Base-by-base conservation (phyloP, 2,797 vertebrate genomes). In the Sebastes variabilis region DNA sequence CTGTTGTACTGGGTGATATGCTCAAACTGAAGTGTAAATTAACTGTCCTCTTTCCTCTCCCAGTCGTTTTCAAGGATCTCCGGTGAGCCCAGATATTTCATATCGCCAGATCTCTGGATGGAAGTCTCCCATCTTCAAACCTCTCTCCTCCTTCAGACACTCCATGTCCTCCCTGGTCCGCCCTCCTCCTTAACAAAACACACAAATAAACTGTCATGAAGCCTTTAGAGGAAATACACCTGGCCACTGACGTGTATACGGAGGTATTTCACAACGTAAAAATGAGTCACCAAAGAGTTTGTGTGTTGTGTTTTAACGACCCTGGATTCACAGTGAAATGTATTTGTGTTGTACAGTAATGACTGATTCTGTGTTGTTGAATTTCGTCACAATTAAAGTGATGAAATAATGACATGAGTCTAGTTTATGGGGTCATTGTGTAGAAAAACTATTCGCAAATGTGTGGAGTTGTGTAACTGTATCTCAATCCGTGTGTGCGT, bases 111-210 rank as follows among this genome's bases (percentile, higher is more conserved):
- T 46, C 1, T 85, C 86, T 2, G 83, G 46, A 1, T 95, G 94
- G 93, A 87, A 81, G 56, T 89, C 82, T 3, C 92, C 95, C 8
- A 78, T 92, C 66, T 94, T 95, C 80, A 94, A 88, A 81, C 83
- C 91, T 2, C 79, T 92, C 12, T 87, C 88, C 9, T 36, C 90
- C 32, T 94, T 91, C 71, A 93, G 89, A 87, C 85, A 89, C 29
- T 91, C 93, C 5, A 86, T 92, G 79, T 93, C 96, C 58, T 96
- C 95, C 20, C 92, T 94, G 36, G 86, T 64, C 77, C 67, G 22
- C 77, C 81, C 64, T 38, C 88, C 77, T 56, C 86, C 77, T 10
- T 89, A 87, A 81, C 25, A 64, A 82, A 30, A 67, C 56, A 77
- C 46, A 32, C 2, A 16, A 1, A 38, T 38, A 12, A 20, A 58